Base-by-base conservation (phyloP, 2,888 invertebrate species). In the Eupithecia dodoneata region DNA sequence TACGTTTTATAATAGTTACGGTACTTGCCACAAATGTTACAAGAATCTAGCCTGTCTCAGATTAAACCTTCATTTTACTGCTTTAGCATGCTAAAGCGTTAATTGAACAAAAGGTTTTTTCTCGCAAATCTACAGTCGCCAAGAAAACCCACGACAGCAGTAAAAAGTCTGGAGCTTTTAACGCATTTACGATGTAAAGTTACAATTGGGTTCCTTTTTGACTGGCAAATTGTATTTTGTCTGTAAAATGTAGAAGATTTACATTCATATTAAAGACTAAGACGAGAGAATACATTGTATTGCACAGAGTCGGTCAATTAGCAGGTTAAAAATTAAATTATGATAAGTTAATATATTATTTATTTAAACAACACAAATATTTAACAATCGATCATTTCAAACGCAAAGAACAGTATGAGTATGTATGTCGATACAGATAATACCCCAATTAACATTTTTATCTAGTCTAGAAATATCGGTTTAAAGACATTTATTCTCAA, bases 41-140 rank as follows among this genome's bases (percentile, higher is more conserved):
- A 15, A 66, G 42, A 66, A 41, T 65, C 9, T 30, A 30, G 10
- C 66, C 41, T 10, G 42, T 66, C 41, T 42, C 66, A 5, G 42
- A 66, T 66, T 49, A 63, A 63, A 41, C n/a, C 41, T 15, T 30
- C 55, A 15, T 7, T 73, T 73, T 63, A 71, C 47, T 76, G 63
- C 76, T 69, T 73, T 70, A 45, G 69, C 78, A 76, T 78, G 78
- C 78, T 69, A 78, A 78, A 76, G 78, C 76, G 76, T 76, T 78
- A 78, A 78, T 78, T 78, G 78, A 74, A 78, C 78, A 78, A 78
- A 78, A 66, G 66, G 66, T 66, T 66, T 66, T 66, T 66, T 66
- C 66, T 15, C 13, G 42, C 42, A 42, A 42, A 66, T 42, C 41
- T 65, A 42, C 66, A 42, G 10, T 30, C 30, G n/a, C 63, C 63